A percentile compares a stretch with the other conserved stretches of the same genome.
These are phyloP conservation scores for Leptinotarsa juncta DNA, from an alignment of 2,888 invertebrate genomes.

Conservation along the genomic window DNA sequence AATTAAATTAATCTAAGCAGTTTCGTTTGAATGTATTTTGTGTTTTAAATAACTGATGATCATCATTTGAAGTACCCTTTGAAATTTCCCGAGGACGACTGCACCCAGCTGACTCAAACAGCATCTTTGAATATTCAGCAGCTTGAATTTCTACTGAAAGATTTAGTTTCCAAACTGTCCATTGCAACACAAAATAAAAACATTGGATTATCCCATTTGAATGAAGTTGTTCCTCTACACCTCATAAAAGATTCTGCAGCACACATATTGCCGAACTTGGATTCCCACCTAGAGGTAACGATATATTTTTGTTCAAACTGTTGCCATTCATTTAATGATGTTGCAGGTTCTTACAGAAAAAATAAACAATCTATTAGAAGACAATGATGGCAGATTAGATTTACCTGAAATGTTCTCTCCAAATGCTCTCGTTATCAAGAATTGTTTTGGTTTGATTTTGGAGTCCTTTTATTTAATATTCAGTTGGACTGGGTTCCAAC, in stretches of 20 bases:
- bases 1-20: too few species aligned
- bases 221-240: slow-evolving; percentile 56
- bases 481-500: slow-evolving; percentile 68
- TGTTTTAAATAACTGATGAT: background rate
- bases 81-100: slow-evolving; percentile 41
- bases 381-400: slow-evolving; percentile 71
- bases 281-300: slow-evolving; percentile 48
- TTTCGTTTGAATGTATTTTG: too few species aligned
- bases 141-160: slow-evolving; percentile 70
- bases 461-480: slow-evolving; percentile 65
- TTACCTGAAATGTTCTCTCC: slow-evolving; percentile 69
- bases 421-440: slow-evolving; percentile 67
- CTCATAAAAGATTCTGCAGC: slow-evolving; percentile 62
- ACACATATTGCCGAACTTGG: slow-evolving; percentile 66
- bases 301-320: background rate
- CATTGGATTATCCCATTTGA: slow-evolving; percentile 56
- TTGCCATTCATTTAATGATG: slow-evolving; percentile 43
- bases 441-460: slow-evolving; percentile 63
- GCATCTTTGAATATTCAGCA: slow-evolving; percentile 53
- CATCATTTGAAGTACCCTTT: slow-evolving; percentile 65
- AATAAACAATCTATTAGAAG: slow-evolving; percentile 64
- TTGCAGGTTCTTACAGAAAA: slow-evolving; percentile 56
- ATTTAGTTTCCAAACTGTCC: slow-evolving; percentile 71
- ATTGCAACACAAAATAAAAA: slow-evolving; percentile 60
- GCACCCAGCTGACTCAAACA: slow-evolving; percentile 37